Conservation (phyloP, 2,888 invertebrate species). For the Trachelus iudaicus region DNA sequence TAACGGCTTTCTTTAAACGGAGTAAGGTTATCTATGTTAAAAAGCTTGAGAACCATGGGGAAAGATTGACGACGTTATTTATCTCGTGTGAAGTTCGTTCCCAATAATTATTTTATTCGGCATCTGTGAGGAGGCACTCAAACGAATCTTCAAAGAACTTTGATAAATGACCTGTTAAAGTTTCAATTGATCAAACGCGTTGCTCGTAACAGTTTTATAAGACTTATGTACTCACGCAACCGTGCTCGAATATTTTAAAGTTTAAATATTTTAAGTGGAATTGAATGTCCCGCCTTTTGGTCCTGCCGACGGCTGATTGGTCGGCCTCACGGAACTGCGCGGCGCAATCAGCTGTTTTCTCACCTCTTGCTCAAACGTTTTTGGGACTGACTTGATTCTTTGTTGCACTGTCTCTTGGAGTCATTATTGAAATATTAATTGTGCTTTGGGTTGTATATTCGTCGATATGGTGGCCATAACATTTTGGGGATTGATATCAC, state of each 20-base stretch:
- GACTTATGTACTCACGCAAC: background rate
- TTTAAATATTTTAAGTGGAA: background rate
- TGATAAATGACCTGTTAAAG: background rate
- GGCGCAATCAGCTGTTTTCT: background rate
- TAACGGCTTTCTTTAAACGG: background rate
- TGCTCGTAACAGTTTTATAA: background rate
- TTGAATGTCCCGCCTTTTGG: background rate
- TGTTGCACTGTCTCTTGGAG: background rate
- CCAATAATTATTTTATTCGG: background rate
- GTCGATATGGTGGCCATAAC: background rate
- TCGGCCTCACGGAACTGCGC: background rate
- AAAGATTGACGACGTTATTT: background rate
- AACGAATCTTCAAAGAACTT: background rate
- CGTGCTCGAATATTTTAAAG: background rate
- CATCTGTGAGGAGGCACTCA: background rate
- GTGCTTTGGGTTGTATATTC: background rate
- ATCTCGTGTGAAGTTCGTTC: background rate
- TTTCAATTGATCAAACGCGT: background rate
- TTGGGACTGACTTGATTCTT: background rate
- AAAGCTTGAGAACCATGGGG: background rate
- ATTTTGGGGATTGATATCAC: constrained; percentile 27
- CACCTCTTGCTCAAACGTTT: background rate
- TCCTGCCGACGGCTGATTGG: background rate
- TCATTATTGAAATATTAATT: background rate
- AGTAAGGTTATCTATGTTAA: background rate